These are phyloP conservation scores for Papilio gigon DNA, from an alignment of 2,888 invertebrate genomes.

Conservation along the genomic window DNA sequence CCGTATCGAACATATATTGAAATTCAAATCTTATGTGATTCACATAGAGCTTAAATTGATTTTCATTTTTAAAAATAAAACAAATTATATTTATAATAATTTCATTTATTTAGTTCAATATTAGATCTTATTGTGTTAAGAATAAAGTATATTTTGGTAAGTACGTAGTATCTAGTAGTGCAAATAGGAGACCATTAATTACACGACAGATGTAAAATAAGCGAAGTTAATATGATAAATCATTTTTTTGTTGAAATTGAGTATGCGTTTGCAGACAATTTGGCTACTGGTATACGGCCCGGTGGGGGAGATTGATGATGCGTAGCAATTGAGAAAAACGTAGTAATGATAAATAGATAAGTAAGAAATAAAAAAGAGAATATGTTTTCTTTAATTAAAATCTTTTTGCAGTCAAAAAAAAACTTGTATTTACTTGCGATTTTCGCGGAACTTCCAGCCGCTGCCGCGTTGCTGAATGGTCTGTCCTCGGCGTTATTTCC, in stretches of 20 bases:
- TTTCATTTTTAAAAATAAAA: constrained; percentile 1
- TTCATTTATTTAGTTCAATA: neutral
- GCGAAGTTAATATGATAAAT: constrained; percentile 34
- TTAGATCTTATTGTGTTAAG: neutral
- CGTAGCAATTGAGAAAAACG: neutral
- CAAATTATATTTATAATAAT: neutral
- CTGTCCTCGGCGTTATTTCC: no score
- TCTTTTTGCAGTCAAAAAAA: no score
- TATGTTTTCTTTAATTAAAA: no score
- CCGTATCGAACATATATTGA: neutral
- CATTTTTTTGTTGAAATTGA: constrained; percentile 28
- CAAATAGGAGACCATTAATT: constrained; percentile 35
- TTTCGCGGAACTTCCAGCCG: no score
- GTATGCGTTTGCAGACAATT: constrained; percentile 37
- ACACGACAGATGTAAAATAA: constrained; percentile 39
- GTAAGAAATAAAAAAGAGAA: neutral
- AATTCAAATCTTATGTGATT: constrained; percentile 3
- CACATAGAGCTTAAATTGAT: neutral
- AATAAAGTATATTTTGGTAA: constrained; percentile 8
- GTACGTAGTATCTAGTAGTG: neutral
- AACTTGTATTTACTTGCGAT: no score
- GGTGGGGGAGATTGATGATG: constrained; percentile 35
- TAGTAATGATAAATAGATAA: neutral
- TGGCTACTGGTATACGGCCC: constrained; percentile 40
- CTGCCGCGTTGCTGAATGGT: no score